A percentile compares a stretch with the other conserved stretches of the same genome.
Conservation (phyloP, 2,888 invertebrate species). For the Operophtera brumata region DNA sequence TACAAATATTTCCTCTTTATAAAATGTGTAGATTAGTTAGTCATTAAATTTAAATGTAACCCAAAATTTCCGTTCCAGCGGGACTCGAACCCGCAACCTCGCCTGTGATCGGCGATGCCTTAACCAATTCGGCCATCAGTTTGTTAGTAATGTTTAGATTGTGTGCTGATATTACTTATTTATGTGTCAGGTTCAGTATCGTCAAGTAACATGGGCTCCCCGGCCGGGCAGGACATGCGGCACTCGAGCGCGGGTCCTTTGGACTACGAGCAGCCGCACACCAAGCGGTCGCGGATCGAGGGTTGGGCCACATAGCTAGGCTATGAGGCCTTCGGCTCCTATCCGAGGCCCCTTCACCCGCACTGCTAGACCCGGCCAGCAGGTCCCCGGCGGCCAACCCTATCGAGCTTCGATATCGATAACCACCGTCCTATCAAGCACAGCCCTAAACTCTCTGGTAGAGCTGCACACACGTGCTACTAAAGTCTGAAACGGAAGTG, state of each 20-base stretch:
- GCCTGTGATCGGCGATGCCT: too few species aligned
- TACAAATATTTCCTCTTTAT: too few species aligned
- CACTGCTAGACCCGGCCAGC: conserved; percentile 65
- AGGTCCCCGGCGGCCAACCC: conserved; percentile 40
- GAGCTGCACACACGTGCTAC: conserved; percentile 37
- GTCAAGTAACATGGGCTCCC: conserved; percentile 90
- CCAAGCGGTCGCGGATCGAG: conserved; percentile 94
- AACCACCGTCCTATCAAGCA: conserved; percentile 40
- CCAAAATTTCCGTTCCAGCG: too few species aligned
- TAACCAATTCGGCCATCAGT: too few species aligned
- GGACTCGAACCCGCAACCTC: too few species aligned
- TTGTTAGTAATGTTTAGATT: not conserved
- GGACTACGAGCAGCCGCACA: conserved; percentile 81
- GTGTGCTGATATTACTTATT: not conserved
- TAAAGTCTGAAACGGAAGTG: conserved; percentile 61
- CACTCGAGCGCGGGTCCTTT: conserved; percentile 64
- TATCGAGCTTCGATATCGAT: conserved; percentile 55
- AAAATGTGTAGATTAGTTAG: too few species aligned
- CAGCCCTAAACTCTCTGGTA: conserved; percentile 26
- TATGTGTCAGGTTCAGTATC: conserved; percentile 86
- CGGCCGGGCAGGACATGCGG: conserved; percentile 80
- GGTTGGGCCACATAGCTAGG: conserved; percentile 94
- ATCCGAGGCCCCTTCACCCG: conserved; percentile 76
- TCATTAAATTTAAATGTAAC: too few species aligned
- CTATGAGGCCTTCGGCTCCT: conserved; percentile 75